Evolutionary conservation across 2,113 vertebrate species (phyloP).

Genomic region (Platysternon megacephalum): DNA sequence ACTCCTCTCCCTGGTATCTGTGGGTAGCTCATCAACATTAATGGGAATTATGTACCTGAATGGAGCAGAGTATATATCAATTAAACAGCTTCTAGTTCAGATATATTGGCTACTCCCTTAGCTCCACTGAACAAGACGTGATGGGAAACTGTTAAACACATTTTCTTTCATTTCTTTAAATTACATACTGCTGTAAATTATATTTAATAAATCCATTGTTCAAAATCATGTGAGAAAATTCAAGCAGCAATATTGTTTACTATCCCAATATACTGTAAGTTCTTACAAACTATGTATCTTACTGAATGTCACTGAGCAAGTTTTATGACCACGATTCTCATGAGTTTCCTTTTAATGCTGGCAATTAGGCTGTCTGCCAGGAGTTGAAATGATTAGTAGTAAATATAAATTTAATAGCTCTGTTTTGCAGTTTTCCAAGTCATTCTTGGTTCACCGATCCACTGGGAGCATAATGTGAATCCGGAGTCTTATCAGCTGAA

Average conservation of each 20-base stretch:
- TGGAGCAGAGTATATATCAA: constrained; percentile 39
- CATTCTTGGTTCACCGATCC: constrained; percentile 18
- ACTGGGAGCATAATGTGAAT: constrained; percentile 9
- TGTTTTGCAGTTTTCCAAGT: constrained; percentile 44
- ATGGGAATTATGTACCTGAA: not conserved
- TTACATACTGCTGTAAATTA: constrained; percentile 68
- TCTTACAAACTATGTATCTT: constrained; percentile 57
- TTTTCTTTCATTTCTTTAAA: constrained; percentile 66
- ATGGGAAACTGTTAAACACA: constrained; percentile 42
- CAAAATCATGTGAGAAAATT: constrained; percentile 53
- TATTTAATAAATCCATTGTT: constrained; percentile 65
- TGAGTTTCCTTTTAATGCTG: constrained; percentile 68
- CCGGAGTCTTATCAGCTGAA: not conserved
- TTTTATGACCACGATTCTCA: constrained; percentile 60
- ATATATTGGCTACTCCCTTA: not conserved
- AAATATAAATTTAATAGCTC: constrained; percentile 75
- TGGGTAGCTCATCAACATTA: constrained; percentile 58
- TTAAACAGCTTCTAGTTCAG: constrained; percentile 24
- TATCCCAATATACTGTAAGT: constrained; percentile 44
- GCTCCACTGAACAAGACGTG: constrained; percentile 7
- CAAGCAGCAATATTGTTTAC: constrained; percentile 69
- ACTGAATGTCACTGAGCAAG: constrained; percentile 70
- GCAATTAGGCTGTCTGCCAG: constrained; percentile 78
- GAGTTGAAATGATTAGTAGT: constrained; percentile 73
- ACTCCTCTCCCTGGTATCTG: constrained; percentile 20